Conservation (phyloP, 2,113 vertebrate genomes). For the Periophthalmus modestus region DNA sequence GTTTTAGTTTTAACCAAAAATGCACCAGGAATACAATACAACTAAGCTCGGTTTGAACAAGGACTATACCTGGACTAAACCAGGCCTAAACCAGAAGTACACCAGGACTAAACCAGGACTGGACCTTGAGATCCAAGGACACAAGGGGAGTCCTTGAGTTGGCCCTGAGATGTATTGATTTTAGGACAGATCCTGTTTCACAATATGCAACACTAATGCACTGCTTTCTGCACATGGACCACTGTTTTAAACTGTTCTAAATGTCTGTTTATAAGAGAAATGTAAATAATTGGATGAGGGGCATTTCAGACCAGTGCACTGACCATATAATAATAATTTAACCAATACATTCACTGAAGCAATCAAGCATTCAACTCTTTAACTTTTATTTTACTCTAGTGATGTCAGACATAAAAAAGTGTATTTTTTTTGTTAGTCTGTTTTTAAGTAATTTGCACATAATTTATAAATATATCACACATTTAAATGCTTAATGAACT, state of each 20-base stretch:
- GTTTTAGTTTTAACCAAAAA: too few species aligned
- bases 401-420: too few species aligned
- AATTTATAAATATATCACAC: background rate
- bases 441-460: background rate
- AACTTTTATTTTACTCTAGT: background rate
- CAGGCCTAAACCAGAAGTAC: too few species aligned
- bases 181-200: conserved; percentile 44
- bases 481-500: background rate
- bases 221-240: conserved; percentile 27
- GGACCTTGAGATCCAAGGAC: too few species aligned
- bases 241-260: conserved; percentile 7
- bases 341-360: background rate
- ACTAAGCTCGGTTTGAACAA: too few species aligned
- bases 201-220: conserved; percentile 26
- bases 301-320: conserved; percentile 7
- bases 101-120: too few species aligned
- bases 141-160: too few species aligned
- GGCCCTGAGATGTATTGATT: conserved; percentile 37
- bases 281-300: conserved; percentile 27
- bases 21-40: too few species aligned
- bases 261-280: background rate
- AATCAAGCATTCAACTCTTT: background rate
- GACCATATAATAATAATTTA: conserved; percentile 4
- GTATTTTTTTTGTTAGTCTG: too few species aligned
- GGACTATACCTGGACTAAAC: too few species aligned